These are phyloP conservation scores for Mareca strepera DNA, from an alignment of 2,797 vertebrate species.

Conservation along the genomic window DNA sequence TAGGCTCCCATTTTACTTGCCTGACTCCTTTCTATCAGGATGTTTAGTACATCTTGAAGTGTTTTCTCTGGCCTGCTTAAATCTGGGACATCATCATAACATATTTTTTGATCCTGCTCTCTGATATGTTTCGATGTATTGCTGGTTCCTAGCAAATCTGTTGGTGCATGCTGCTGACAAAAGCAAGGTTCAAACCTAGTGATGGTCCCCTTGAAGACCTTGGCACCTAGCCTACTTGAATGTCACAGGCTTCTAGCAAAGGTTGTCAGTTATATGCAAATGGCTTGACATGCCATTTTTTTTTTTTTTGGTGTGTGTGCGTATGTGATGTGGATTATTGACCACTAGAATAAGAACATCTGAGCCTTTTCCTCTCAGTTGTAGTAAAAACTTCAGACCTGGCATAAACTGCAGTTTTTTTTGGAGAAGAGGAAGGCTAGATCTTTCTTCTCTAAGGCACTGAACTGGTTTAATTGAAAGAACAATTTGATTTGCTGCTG, in stretches of 20 bases:
- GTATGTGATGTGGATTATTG: constrained; percentile 16
- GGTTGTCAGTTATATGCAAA: background rate
- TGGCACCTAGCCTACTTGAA: background rate
- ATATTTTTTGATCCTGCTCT: background rate
- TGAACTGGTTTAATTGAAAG: constrained; percentile 79
- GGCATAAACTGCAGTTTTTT: constrained; percentile 46
- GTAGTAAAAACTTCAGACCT: constrained; percentile 53
- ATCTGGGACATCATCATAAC: background rate
- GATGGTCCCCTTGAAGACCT: background rate
- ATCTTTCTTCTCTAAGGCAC: constrained; percentile 63
- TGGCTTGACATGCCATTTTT: background rate
- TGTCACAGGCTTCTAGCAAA: background rate
- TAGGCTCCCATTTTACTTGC: background rate
- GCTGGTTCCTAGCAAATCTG: background rate
- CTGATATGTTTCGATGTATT: background rate
- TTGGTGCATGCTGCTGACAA: background rate
- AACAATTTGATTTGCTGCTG: constrained; percentile 79
- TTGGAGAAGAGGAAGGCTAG: constrained; percentile 7
- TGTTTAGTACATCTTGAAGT: background rate
- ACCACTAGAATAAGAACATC: constrained; percentile 6
- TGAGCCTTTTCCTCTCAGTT: constrained; percentile 41
- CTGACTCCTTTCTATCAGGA: background rate
- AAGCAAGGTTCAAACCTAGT: background rate
- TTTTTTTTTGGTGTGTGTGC: background rate
- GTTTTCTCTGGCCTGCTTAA: background rate